Percentiles rank a stretch among this genome's conserved stretches.
These are phyloP conservation scores for Eupelmus urozonus DNA, from an alignment of 2,888 invertebrate genomes.

Conservation along the genomic window DNA sequence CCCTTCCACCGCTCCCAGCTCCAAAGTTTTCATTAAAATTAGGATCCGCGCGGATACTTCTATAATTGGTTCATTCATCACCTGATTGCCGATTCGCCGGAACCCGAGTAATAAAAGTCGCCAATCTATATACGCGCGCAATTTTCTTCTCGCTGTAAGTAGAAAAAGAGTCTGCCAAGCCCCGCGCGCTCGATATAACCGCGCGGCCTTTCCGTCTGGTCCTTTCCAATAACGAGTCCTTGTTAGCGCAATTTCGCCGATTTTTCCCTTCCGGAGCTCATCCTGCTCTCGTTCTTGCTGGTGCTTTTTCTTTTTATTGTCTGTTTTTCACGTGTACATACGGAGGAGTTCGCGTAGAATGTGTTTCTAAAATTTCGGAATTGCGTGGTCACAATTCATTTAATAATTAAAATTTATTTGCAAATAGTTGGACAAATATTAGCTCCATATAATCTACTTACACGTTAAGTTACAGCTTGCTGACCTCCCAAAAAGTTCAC, in stretches of 20 bases:
- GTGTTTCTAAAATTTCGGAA: no score
- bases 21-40: conserved; percentile 34
- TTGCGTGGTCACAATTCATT: no score
- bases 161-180: conserved; percentile 14
- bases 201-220: not conserved
- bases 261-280: not conserved
- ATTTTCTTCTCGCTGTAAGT: conserved; percentile 4
- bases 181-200: not conserved
- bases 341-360: no score
- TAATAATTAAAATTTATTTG: no score
- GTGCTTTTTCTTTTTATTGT: no score
- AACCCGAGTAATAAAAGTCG: conserved; percentile 27
- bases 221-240: conserved; percentile 13
- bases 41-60: not conserved
- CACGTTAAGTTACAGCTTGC: no score
- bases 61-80: conserved; percentile 33
- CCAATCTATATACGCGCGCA: not conserved
- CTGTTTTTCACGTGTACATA: no score
- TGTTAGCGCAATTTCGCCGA: conserved; percentile 25
- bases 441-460: no score
- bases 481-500: no score
- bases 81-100: conserved; percentile 27
- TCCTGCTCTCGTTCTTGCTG: no score
- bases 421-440: no score
- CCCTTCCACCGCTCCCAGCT: not conserved